Evolutionary conservation across 2,113 vertebrate species (phyloP).

Genomic region (Hippopotamus amphibius): DNA sequence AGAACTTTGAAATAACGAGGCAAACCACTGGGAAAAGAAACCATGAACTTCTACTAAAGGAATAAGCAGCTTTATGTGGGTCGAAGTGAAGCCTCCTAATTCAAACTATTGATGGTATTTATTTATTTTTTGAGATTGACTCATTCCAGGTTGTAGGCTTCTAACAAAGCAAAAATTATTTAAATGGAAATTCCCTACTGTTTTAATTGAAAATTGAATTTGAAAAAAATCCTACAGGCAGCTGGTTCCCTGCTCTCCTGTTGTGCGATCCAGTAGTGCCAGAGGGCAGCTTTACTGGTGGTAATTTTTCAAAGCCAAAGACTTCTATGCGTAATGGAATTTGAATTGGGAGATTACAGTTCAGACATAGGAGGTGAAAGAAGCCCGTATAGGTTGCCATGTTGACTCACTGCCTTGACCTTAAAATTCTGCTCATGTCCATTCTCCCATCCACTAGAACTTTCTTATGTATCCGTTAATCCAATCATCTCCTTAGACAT

Average conservation of each 20-base stretch:
- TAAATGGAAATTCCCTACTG: constrained; percentile 62
- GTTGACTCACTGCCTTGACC: constrained; percentile 20
- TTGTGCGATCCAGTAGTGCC: constrained; percentile 36
- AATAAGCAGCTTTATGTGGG: neutral
- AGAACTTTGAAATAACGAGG: neutral
- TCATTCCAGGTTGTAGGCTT: constrained; percentile 54
- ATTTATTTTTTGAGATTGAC: constrained; percentile 59
- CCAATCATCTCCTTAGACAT: neutral
- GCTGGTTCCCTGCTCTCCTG: constrained; percentile 53
- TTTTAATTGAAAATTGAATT: constrained; percentile 77
- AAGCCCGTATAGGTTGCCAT: neutral
- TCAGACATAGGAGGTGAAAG: constrained; percentile 48
- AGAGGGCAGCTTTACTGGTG: constrained; percentile 29
- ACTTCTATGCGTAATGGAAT: constrained; percentile 49
- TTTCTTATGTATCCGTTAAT: neutral
- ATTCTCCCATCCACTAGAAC: neutral
- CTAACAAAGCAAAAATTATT: constrained; percentile 74
- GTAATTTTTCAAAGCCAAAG: constrained; percentile 70
- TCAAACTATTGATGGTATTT: constrained; percentile 65
- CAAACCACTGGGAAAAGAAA: neutral
- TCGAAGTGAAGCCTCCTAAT: constrained; percentile 15
- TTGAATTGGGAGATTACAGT: constrained; percentile 67
- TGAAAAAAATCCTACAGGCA: neutral
- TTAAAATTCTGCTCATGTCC: constrained; percentile 47
- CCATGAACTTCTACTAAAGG: neutral